Conservation (phyloP, 2,113 vertebrate species). For the Athene noctua region DNA sequence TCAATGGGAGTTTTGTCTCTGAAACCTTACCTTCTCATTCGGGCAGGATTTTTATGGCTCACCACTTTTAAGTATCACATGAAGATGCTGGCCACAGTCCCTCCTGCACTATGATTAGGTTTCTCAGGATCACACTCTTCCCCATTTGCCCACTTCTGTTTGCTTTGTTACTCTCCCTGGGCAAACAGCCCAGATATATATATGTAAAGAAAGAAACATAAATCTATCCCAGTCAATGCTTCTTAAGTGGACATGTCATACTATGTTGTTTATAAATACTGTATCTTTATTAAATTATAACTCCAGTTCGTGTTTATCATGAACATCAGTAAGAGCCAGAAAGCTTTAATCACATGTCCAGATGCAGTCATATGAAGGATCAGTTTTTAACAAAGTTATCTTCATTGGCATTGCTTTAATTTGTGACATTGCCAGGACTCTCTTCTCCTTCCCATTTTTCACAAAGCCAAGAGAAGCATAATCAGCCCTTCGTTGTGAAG, state of each 20-base stretch:
- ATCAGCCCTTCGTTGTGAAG: neutral
- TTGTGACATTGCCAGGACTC: neutral
- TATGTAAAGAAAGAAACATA: neutral
- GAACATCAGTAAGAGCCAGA: neutral
- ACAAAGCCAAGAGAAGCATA: neutral
- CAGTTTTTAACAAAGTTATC: conserved; percentile 22
- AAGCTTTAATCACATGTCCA: neutral
- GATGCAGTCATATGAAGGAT: neutral
- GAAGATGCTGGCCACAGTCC: neutral
- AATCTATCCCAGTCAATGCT: neutral
- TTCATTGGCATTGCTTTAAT: neutral
- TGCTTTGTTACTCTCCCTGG: neutral
- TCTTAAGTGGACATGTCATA: neutral
- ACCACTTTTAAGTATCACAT: neutral
- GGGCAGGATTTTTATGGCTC: neutral
- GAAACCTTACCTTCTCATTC: neutral
- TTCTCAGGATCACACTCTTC: neutral
- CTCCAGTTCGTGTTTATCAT: neutral
- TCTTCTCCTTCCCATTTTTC: neutral
- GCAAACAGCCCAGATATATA: neutral
- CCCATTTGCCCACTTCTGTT: neutral
- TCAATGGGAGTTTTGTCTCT: neutral
- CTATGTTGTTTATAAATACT: neutral
- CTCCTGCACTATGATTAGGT: neutral
- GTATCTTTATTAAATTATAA: neutral